Base-by-base conservation (phyloP, 92 coral and sea anemone genomes). In the Siderastrea radians region DNA sequence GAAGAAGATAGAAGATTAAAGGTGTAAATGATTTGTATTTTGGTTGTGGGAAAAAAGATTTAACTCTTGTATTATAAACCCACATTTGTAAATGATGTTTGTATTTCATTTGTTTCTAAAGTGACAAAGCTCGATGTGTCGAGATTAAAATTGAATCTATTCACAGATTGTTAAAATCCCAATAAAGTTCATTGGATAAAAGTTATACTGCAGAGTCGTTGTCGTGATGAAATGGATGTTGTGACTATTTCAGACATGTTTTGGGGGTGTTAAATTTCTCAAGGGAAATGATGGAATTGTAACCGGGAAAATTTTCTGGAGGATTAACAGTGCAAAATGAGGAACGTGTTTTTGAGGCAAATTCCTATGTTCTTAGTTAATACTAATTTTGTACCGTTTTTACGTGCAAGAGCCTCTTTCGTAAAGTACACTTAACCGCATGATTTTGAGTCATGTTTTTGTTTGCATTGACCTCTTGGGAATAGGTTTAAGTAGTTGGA, bases 1-100 rank as follows among this genome's bases (percentile, higher is more conserved):
- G 68, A 83, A 64, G 46, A 49, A 87, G 85, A 91, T 70, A 91
- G 67, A 61, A 57, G 48, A 72, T 81, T 47, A 73, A 81, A 91
- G 94, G 73, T 91, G 94, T 91, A 91, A 91, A 91, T 91, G 94
- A 91, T 82, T 87, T 87, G 89, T 85, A 78, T 77, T 26, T 85
- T 77, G 73, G 89, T 76, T 85, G 89, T 85, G 83, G 83, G 89
- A 66, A 65, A 75, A 63, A 52, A 85, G 87, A 66, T 66, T 80
- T 83, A 54, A 48, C 19, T 74, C 73, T 44, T 77, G 84, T 85
- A 85, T 59, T 60, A 85, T 85, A 85, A 15, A 74, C 87, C 87
- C 89, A 90, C 89, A 90, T 90, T 78, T 93, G 96, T 93, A 86
- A 81, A 93, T 92, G 93, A 86, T 89, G 93, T 85, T 87, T 93